Evolutionary conservation across 2,797 vertebrate species (phyloP), one percentile per base, ranked within the genome.

Genomic region (Enteromius radiatus): DNA sequence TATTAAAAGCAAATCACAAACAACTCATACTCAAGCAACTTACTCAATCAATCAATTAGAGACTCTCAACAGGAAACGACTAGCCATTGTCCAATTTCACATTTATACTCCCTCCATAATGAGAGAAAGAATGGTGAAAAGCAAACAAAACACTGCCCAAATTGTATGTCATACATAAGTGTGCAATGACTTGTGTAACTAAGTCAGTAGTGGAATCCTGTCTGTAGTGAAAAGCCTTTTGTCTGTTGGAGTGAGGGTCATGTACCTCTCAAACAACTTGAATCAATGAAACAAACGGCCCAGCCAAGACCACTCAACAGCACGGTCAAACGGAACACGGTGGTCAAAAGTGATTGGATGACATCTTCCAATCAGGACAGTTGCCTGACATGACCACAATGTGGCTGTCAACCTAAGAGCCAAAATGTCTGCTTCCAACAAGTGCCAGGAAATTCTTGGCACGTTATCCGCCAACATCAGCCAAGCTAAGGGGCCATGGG

Each of bases 331-430:
- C 87, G 84, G 86, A 92, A 92, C 90, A 91, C 90, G 68, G 87
- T 90, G 88, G 89, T 92, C 91, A 93, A 93, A 93, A 90, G 90
- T 92, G 92, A 94, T 92, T 94, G 93, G 93, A 94, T 92, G 91
- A 91, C 93, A 93, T 89, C 91, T 89, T 91, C 93, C 93, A 94
- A 94, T 95, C 93, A 94, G 92, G 93, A 92, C 88, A 92, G 92
- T 91, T 92, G 93, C 94, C 92, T 94, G 94, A 95, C 94, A 95
- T 85, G 90, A 87, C 88, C 91, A 95, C 94, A 95, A 95, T 94
- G 93, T 93, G 94, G 92, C 93, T 95, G 94, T 95, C 94, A 95
- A 93, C 93, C 93, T 91, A 93, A 93, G 92, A 94, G 94, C 93
- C 94, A 94, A 94, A 93, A 94, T 95, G 94, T 94, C 94, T 84